Evolutionary conservation across 2,888 invertebrate genomes (phyloP), one percentile per base, ranked within the genome.

Genomic region (Drosophila rellima): DNA sequence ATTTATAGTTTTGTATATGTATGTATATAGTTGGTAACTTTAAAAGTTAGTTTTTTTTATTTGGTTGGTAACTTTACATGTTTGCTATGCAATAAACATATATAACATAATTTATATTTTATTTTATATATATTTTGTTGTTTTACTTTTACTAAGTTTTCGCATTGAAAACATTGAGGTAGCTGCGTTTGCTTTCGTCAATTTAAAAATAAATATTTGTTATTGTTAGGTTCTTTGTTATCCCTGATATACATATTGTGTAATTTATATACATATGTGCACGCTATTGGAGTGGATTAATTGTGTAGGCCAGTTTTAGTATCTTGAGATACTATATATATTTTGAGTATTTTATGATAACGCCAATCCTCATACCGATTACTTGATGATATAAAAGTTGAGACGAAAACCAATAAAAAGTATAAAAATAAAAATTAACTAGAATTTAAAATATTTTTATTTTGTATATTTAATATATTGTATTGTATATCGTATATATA

Each of bases 61-160:
- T 74, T 40, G 66, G 51, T 77, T 69, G 51, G 52, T 77, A 56
- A 62, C 62, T 70, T 78, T 71, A 84, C 79, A 87, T 68, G 51
- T 82, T 87, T 82, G 85, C 88, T 87, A 84, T 82, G 82, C 82
- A 82, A 82, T 86, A 82, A 81, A 82, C 84, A 87, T 83, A 78
- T 81, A 67, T 75, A 70, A 77, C 77, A 69, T 71, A 47, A 65
- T 63, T 51, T 45, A 52, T 68, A 52, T 55, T 61, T 61, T 47
- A 54, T 65, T 70, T 54, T 44, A 52, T 47, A 67, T 78, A 62
- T 40, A 26, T 26, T 57, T 70, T 52, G 51, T 78, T 70, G 39
- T 66, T 81, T 66, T 66, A 74, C 63, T 60, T 68, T 78, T 56
- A 61, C 51, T 57, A 56, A 35, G 67, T 66, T 80, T 68, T 82